Conservation (phyloP, 2,113 vertebrate species). For the Tetrao urogallus region DNA sequence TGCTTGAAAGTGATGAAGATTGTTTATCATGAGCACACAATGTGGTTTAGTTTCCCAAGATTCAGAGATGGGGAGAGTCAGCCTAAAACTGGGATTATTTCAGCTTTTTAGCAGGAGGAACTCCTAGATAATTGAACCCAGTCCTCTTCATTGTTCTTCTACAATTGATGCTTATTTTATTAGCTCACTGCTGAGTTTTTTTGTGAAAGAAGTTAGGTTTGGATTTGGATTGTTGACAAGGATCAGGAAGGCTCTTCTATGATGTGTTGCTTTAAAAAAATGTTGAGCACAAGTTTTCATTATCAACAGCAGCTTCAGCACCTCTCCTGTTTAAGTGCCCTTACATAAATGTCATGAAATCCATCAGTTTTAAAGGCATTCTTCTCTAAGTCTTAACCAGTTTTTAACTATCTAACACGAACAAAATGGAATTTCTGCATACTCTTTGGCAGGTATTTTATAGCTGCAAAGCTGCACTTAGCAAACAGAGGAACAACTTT, state of each 20-base stretch:
- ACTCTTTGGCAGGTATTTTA: neutral
- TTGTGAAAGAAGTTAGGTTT: constrained; percentile 19
- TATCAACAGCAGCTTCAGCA: neutral
- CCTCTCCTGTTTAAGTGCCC: neutral
- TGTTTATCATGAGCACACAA: constrained; percentile 28
- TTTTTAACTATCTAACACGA: neutral
- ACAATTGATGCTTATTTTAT: neutral
- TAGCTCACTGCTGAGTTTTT: neutral
- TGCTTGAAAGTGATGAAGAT: constrained; percentile 1
- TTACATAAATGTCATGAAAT: neutral
- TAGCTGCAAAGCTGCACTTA: neutral
- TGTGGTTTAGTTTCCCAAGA: constrained; percentile 24
- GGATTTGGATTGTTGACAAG: neutral
- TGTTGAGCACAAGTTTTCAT: neutral
- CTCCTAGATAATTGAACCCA: constrained; percentile 14
- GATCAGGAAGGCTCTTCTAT: neutral
- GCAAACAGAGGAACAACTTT: neutral
- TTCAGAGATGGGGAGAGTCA: neutral
- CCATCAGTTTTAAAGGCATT: neutral
- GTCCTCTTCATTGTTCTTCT: constrained; percentile 36
- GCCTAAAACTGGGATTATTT: neutral
- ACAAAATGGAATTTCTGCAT: neutral
- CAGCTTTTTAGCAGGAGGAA: constrained; percentile 20
- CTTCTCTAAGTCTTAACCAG: neutral
- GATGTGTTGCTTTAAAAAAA: neutral